Percentiles rank a stretch among this genome's conserved stretches.
phyloP scores from a whole-genome alignment of 1,140 invertebrate species.

The Phocides pigmalion region DNA sequence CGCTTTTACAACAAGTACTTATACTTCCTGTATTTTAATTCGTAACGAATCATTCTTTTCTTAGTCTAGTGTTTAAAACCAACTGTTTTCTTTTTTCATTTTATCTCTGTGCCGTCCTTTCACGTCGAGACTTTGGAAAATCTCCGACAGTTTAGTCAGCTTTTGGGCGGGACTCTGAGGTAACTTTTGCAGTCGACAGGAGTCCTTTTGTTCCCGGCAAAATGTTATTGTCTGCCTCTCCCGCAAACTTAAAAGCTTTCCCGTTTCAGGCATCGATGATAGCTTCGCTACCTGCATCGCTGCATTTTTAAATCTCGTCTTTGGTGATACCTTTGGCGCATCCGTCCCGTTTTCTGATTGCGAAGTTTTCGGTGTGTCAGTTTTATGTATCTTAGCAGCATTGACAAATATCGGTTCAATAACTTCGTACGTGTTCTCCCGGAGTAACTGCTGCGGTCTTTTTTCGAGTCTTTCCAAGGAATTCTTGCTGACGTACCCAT shows the following conservation, averaged over 20 bases:
- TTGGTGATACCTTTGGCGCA: conserved; percentile 55
- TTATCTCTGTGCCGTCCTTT: conserved; percentile 65
- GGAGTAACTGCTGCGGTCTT: conserved; percentile 61
- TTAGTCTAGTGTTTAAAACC: conserved; percentile 60
- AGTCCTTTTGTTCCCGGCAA: conserved; percentile 47
- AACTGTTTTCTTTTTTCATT: conserved; percentile 78
- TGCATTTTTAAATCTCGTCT: conserved; percentile 74
- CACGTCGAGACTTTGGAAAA: conserved; percentile 72
- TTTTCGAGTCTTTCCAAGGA: conserved; percentile 46
- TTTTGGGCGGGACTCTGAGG: conserved; percentile 63
- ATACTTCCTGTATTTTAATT: conserved; percentile 31
- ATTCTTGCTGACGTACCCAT: conserved; percentile 53
- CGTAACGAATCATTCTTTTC: conserved; percentile 36
- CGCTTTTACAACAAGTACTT: conserved; percentile 38
- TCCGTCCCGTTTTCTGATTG: conserved; percentile 33
- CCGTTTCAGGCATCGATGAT: conserved; percentile 64
- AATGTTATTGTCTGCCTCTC: conserved; percentile 60
- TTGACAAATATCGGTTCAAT: conserved; percentile 68
- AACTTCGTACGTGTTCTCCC: conserved; percentile 78
- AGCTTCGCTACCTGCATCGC: conserved; percentile 70
- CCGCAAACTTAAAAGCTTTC: conserved; percentile 69
- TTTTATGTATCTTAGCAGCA: conserved; percentile 52
- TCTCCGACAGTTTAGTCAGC: conserved; percentile 68
- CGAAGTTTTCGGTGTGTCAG: conserved; percentile 39
- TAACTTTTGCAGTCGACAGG: conserved; percentile 58